These are phyloP conservation scores for Antheraea mylitta DNA, from an alignment of 1,140 invertebrate genomes.

Conservation along the genomic window DNA sequence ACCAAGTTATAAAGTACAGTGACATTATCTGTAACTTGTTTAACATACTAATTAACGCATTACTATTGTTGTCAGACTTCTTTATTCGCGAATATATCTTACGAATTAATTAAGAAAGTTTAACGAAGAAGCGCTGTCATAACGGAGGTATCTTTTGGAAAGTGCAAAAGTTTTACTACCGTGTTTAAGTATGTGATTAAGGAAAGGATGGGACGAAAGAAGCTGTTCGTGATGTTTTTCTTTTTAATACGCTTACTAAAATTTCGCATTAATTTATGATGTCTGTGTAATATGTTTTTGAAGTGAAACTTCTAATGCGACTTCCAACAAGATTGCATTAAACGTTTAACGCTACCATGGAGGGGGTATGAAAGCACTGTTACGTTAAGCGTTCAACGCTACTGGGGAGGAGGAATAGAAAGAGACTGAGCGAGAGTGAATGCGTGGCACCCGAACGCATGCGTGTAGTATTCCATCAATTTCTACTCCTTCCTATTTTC, in stretches of 20 bases:
- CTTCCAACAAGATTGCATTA: too few relatives aligned
- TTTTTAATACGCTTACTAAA: background rate
- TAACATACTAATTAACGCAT: conserved; percentile 2
- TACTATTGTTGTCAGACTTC: background rate
- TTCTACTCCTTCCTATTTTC: too few relatives aligned
- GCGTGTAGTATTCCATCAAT: too few relatives aligned
- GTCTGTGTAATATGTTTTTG: background rate
- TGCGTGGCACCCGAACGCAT: too few relatives aligned
- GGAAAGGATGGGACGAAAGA: background rate
- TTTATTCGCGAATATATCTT: background rate
- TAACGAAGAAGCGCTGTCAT: background rate
- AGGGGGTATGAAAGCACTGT: too few relatives aligned
- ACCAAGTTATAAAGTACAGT: too few relatives aligned
- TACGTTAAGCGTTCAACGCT: too few relatives aligned
- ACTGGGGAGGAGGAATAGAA: too few relatives aligned
- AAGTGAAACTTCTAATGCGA: too few relatives aligned
- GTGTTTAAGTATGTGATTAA: background rate
- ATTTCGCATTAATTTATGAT: background rate
- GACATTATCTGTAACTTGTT: background rate
- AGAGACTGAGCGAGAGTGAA: too few relatives aligned
- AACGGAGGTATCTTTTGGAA: background rate
- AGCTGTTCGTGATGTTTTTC: background rate
- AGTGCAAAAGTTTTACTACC: conserved; percentile 1
- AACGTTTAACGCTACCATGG: too few relatives aligned
- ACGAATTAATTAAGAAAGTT: conserved; percentile 12